Percentiles rank a stretch among this genome's conserved stretches.
phyloP scores from a whole-genome alignment of 2,113 vertebrate species.

The Camelus bactrianus region DNA sequence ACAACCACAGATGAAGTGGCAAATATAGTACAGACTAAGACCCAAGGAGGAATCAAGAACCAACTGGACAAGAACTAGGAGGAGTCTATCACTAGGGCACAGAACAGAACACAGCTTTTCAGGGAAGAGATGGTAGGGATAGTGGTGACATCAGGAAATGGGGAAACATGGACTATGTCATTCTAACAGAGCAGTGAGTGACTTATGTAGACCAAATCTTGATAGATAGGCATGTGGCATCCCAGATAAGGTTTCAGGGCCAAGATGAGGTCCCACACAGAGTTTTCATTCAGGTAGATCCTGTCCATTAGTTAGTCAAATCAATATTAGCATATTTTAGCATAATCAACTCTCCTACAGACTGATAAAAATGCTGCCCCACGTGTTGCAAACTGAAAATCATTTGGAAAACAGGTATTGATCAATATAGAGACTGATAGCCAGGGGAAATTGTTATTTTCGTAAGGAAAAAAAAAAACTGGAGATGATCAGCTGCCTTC shows the following conservation, averaged over 20 bases:
- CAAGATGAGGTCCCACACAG: not conserved
- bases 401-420: constrained; percentile 8
- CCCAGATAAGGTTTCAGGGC: not conserved
- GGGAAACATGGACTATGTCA: not conserved
- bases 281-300: not conserved
- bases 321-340: constrained; percentile 15
- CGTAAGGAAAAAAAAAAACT: not conserved
- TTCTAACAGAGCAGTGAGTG: not conserved
- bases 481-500: constrained; percentile 18
- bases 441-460: not conserved
- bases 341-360: not conserved
- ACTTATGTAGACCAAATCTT: not conserved
- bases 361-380: not conserved
- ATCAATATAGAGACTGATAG: constrained; percentile 8
- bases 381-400: constrained; percentile 7
- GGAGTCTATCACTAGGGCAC: not conserved
- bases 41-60: not conserved
- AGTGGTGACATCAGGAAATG: not conserved
- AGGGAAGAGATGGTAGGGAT: not conserved
- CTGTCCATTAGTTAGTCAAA: not conserved
- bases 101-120: not conserved
- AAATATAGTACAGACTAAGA: not conserved
- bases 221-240: not conserved
- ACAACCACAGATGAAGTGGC: not conserved
- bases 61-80: not conserved